These are phyloP conservation scores for Cromileptes altivelis DNA, from an alignment of 2,113 vertebrate genomes.

Conservation along the genomic window DNA sequence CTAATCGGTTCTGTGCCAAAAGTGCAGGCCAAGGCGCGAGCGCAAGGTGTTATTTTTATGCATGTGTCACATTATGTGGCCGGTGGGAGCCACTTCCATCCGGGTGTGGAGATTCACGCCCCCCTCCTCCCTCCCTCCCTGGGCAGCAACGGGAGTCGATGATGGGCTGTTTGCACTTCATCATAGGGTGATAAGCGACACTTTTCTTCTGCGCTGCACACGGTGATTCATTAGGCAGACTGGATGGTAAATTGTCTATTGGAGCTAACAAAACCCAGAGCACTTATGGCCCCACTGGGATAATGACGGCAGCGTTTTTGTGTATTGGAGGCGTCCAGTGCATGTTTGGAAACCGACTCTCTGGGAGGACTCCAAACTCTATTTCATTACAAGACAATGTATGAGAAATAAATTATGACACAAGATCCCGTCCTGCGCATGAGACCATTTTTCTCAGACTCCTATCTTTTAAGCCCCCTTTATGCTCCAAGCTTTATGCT, in stretches of 20 bases:
- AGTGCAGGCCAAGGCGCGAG: conserved; percentile 44
- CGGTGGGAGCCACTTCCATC: conserved; percentile 70
- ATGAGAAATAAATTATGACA: neutral
- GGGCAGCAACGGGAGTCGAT: conserved; percentile 73
- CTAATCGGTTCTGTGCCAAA: conserved; percentile 41
- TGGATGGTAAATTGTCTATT: conserved; percentile 62
- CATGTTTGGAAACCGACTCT: conserved; percentile 4
- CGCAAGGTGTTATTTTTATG: conserved; percentile 63
- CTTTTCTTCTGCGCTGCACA: conserved; percentile 68
- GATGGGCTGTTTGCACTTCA: conserved; percentile 83
- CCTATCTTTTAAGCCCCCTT: neutral
- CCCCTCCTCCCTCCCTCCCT: neutral
- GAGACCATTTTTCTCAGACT: no score
- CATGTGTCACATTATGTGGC: conserved; percentile 67
- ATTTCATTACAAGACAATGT: neutral
- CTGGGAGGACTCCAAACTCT: neutral
- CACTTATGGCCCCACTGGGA: conserved; percentile 6
- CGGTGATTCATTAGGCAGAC: conserved; percentile 81
- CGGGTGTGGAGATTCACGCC: conserved; percentile 74
- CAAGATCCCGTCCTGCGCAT: neutral
- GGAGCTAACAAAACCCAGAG: conserved; percentile 50
- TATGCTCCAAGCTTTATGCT: neutral
- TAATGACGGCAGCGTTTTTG: conserved; percentile 37
- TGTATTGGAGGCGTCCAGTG: conserved; percentile 70
- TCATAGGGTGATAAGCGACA: conserved; percentile 83